phyloP scores from a whole-genome alignment of 2,113 vertebrate genomes.

The Baryphthengus martii region DNA sequence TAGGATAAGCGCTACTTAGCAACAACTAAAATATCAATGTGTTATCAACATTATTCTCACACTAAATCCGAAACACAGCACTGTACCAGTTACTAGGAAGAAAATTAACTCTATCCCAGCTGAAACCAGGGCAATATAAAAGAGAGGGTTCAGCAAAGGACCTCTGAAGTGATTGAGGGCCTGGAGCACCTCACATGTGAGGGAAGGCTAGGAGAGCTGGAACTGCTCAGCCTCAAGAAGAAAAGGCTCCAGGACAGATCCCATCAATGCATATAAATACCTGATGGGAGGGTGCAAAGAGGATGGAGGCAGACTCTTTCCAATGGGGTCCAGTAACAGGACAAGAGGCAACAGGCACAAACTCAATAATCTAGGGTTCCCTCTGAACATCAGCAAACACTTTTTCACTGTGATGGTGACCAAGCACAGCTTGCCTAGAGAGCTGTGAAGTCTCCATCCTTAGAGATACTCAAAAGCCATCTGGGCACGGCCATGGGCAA shows the following conservation, averaged over 20 bases:
- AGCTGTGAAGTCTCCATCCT: neutral
- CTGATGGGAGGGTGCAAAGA: neutral
- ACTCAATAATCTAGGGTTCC: neutral
- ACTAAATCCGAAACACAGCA: neutral
- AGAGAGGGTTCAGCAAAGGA: neutral
- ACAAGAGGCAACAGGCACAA: neutral
- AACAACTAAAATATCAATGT: neutral
- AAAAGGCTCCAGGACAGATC: neutral
- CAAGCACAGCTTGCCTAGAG: neutral
- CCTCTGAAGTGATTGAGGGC: neutral
- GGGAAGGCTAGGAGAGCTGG: neutral
- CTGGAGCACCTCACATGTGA: neutral
- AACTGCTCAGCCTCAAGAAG: neutral
- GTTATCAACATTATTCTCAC: neutral
- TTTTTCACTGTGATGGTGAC: neutral
- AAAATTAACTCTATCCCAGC: too few relatives aligned
- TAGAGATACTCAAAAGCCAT: neutral
- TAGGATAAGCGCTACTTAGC: neutral
- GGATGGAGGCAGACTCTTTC: neutral
- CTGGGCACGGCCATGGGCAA: neutral
- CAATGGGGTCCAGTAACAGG: neutral
- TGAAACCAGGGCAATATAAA: neutral
- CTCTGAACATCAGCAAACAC: neutral
- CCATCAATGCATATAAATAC: neutral
- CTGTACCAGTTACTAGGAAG: neutral